Conservation (phyloP, 2,888 invertebrate genomes). For the Drosophila parthenogenetica region DNA sequence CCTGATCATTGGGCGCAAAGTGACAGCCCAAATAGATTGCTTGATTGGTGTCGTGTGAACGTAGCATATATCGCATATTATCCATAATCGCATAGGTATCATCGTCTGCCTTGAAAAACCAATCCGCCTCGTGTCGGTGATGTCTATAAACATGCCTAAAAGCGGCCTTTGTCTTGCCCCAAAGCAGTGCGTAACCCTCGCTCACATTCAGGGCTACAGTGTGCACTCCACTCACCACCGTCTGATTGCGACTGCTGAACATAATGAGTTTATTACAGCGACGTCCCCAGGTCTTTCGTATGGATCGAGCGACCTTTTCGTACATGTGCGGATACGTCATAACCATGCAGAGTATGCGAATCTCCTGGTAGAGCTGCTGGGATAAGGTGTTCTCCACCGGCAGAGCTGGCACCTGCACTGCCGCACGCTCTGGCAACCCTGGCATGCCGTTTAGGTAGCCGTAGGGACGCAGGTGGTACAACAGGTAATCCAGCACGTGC, state of each 20-base stretch:
- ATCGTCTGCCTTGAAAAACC: conserved; percentile 99
- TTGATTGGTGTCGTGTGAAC: conserved; percentile 88
- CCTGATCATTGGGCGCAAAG: conserved; percentile 85
- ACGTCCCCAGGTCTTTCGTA: conserved; percentile 97
- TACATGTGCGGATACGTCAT: conserved; percentile 91
- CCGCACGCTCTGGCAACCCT: conserved; percentile 36
- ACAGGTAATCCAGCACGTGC: conserved; percentile 96
- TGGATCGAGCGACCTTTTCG: conserved; percentile 92
- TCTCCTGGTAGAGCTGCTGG: conserved; percentile 18
- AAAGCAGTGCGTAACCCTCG: conserved; percentile 94
- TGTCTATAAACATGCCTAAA: conserved; percentile 94
- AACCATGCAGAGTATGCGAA: conserved; percentile 60
- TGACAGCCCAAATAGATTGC: conserved; percentile 96
- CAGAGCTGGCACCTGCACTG: neutral
- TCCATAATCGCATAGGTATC: conserved; percentile 99
- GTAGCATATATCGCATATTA: conserved; percentile 95
- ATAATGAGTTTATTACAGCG: conserved; percentile 94
- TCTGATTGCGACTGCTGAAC: conserved; percentile 88
- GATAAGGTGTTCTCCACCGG: conserved; percentile 21
- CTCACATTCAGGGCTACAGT: conserved; percentile 91
- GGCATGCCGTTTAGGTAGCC: conserved; percentile 84
- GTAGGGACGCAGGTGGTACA: conserved; percentile 95
- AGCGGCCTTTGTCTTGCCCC: conserved; percentile 98
- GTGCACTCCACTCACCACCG: conserved; percentile 86
- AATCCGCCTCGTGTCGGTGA: conserved; percentile 94